Percentiles rank a stretch among this genome's conserved stretches.
phyloP scores from a whole-genome alignment of 2,113 vertebrate species.

The Trogon surrucura region DNA sequence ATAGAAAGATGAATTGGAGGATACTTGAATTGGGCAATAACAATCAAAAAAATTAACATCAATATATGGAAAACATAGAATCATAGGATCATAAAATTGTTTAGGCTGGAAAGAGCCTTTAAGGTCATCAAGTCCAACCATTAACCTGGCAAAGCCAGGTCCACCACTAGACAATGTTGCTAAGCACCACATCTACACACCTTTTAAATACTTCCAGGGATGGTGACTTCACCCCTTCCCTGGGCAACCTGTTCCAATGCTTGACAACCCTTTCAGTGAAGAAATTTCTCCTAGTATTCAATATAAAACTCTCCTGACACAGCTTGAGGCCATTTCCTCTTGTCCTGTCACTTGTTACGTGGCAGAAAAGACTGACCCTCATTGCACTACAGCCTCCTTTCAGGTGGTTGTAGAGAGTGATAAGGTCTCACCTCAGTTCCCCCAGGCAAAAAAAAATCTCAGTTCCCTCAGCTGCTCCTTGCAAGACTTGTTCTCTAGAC shows the following conservation, averaged over 20 bases:
- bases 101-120: neutral
- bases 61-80: neutral
- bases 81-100: neutral
- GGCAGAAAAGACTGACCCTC: neutral
- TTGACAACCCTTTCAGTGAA: neutral
- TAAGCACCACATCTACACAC: neutral
- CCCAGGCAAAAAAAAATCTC: neutral
- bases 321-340: neutral
- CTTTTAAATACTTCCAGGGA: neutral
- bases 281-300: neutral
- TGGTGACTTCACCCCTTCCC: neutral
- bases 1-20: neutral
- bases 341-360: neutral
- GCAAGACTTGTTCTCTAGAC: neutral
- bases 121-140: neutral
- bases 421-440: neutral
- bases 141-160: neutral
- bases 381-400: neutral
- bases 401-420: neutral
- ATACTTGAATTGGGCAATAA: neutral
- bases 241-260: neutral
- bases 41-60: neutral
- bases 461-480: neutral
- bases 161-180: neutral
- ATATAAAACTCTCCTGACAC: neutral